Conservation (phyloP, 2,113 vertebrate species). For the Pachyramphus minor region DNA sequence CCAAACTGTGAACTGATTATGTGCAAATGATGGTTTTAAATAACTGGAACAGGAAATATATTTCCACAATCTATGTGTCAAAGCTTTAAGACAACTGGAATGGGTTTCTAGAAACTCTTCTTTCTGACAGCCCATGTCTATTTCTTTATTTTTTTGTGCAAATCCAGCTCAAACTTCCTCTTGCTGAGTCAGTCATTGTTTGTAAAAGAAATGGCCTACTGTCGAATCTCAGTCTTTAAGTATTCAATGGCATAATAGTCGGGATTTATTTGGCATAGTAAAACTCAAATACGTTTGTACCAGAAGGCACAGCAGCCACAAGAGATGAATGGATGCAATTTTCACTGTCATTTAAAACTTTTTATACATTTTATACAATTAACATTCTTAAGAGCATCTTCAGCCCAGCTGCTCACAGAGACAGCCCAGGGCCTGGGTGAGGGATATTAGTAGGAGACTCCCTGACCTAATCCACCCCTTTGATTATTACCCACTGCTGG, state of each 20-base stretch:
- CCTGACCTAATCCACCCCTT: no score
- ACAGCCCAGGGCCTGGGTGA: no score
- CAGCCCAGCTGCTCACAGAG: no score
- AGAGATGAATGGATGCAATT: neutral
- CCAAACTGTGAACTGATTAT: slow-evolving; percentile 34
- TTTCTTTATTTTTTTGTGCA: neutral
- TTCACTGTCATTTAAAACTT: neutral
- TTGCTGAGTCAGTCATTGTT: slow-evolving; percentile 12
- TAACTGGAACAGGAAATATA: slow-evolving; percentile 43
- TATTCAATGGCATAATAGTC: neutral
- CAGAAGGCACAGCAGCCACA: neutral
- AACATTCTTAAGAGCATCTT: neutral
- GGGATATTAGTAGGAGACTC: no score
- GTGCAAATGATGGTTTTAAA: slow-evolving; percentile 55
- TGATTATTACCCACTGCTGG: no score
- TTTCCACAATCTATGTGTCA: slow-evolving; percentile 3
- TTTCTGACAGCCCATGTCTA: neutral
- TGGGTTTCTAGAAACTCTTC: neutral
- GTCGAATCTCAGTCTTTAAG: neutral
- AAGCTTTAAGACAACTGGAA: neutral
- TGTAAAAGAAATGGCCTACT: neutral
- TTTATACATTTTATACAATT: neutral
- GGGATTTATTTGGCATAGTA: neutral
- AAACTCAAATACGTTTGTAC: neutral
- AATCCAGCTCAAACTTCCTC: neutral